Evolutionary conservation across 2,797 vertebrate species (phyloP).

Genomic region (Arrhamphus sclerolepis): DNA sequence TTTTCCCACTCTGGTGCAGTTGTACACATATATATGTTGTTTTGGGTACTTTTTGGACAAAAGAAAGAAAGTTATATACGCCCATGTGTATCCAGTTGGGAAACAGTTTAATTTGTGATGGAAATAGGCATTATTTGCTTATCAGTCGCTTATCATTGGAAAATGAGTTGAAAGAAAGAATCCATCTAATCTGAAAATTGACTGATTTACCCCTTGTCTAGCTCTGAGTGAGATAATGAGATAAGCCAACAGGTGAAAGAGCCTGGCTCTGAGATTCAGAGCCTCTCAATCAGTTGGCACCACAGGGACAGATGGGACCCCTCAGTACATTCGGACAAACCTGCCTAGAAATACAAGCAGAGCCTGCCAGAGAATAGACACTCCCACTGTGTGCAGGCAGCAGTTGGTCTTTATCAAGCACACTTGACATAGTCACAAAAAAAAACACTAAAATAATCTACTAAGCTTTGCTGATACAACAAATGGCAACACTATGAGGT

Average conservation of each 20-base stretch:
- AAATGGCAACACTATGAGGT: too few species aligned
- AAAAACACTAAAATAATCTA: too few species aligned
- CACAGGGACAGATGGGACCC: slow-evolving; percentile 45
- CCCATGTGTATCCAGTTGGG: too few species aligned
- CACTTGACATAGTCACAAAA: too few species aligned
- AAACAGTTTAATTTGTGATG: too few species aligned
- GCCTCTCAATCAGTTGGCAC: slow-evolving; percentile 16
- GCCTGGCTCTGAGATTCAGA: slow-evolving; percentile 29
- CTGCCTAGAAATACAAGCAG: slow-evolving; percentile 4
- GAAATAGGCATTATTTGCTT: too few species aligned
- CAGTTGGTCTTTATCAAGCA: too few species aligned
- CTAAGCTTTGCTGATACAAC: too few species aligned
- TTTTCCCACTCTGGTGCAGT: too few species aligned
- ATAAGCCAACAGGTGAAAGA: slow-evolving; percentile 18
- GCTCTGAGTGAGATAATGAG: slow-evolving; percentile 31
- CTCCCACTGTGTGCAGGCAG: slow-evolving; percentile 13
- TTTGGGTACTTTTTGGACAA: too few species aligned
- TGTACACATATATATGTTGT: too few species aligned
- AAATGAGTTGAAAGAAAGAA: slow-evolving; percentile 2
- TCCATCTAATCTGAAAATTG: slow-evolving; percentile 12
- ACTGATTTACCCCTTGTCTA: slow-evolving; percentile 6
- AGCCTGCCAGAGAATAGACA: slow-evolving; percentile 24
- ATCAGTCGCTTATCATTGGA: background rate
- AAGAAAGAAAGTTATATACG: too few species aligned
- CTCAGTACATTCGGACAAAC: slow-evolving; percentile 1